Base-by-base conservation (phyloP, 2,888 invertebrate genomes). In the Altica lythri region DNA sequence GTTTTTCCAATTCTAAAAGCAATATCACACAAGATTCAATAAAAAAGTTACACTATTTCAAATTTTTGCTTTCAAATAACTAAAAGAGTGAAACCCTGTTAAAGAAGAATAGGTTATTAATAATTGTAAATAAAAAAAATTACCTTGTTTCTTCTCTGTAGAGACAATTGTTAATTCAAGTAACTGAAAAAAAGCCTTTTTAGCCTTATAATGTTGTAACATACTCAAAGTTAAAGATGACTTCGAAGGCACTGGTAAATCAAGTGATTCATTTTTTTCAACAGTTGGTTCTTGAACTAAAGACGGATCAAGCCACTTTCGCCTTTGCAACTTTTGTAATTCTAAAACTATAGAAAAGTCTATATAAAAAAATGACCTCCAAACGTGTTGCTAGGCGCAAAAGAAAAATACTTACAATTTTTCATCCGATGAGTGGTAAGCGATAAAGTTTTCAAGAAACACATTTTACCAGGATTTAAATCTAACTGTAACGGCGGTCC, bases 371-470 rank as follows among this genome's bases (percentile, higher is more conserved):
- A 37, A 12, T 18, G 8, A 17, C 29, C 13, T 12, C 16, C 14
- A 19, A 32, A 27, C 13, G 9, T 22, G 17, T 12, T 9, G 38
- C 5, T 3, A 37, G 9, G 4, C 30, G 9, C 30, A 29, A 29
- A 12, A 16, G 29, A 27, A 44, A 30, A 30, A 2, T 9, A 65
- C 77, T 77, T 77, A 87, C 88, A 85, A 77, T 83, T 84, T 64
- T 77, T 83, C 58, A 72, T 77, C 43, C 77, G 76, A 49, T 79
- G 78, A n/a, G 87, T 84, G 4, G 84, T 85, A 53, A 88, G 74
- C 43, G 80, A 82, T 59, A 88, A 83, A 61, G 80, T 77, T 17
- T 83, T 79, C 46, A 88, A 77, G 70, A 88, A 88, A 10, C 81
- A 76, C 10, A 82, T 70, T 70, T 88, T 83, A 40, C 78, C 77